These are phyloP conservation scores for Nebria ingens DNA, from an alignment of 1,140 invertebrate species.

Conservation along the genomic window DNA sequence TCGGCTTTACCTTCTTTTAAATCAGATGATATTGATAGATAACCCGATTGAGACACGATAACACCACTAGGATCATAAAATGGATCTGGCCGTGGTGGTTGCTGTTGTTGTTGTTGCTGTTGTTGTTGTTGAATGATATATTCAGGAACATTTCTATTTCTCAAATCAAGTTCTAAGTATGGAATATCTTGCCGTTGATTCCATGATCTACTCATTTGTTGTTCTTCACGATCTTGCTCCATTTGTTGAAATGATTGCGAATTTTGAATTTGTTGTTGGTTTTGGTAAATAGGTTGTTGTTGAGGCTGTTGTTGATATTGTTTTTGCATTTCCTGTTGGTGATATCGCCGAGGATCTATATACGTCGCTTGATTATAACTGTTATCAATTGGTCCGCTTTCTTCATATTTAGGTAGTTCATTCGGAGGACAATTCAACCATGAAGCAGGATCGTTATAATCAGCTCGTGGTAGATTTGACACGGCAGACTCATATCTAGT, in stretches of 20 bases:
- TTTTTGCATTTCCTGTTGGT: slow-evolving; percentile 45
- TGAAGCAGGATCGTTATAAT: slow-evolving; percentile 43
- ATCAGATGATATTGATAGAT: slow-evolving; percentile 62
- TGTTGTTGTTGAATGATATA: slow-evolving; percentile 30
- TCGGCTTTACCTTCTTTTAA: slow-evolving; percentile 46
- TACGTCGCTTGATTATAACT: slow-evolving; percentile 49
- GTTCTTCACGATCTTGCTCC: slow-evolving; percentile 29
- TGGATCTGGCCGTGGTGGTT: slow-evolving; percentile 19
- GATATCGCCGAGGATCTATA: slow-evolving; percentile 45
- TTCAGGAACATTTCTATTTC: slow-evolving; percentile 36
- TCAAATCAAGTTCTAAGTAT: slow-evolving; percentile 33
- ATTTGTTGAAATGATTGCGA: slow-evolving; percentile 18
- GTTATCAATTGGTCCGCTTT: slow-evolving; percentile 43
- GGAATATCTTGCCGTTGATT: slow-evolving; percentile 33
- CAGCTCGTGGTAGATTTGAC: slow-evolving; percentile 42
- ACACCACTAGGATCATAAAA: slow-evolving; percentile 48
- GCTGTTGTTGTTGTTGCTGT: slow-evolving; percentile 18
- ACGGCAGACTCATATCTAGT: slow-evolving; percentile 53
- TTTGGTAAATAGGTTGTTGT: slow-evolving; percentile 34
- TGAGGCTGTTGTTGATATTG: slow-evolving; percentile 31
- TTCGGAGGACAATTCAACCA: slow-evolving; percentile 42
- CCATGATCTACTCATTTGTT: slow-evolving; percentile 33
- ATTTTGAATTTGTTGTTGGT: slow-evolving; percentile 30
- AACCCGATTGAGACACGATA: slow-evolving; percentile 72
- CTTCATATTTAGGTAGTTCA: slow-evolving; percentile 43